phyloP scores from a whole-genome alignment of 2,113 vertebrate species.

The Cyanoliseus patagonus region DNA sequence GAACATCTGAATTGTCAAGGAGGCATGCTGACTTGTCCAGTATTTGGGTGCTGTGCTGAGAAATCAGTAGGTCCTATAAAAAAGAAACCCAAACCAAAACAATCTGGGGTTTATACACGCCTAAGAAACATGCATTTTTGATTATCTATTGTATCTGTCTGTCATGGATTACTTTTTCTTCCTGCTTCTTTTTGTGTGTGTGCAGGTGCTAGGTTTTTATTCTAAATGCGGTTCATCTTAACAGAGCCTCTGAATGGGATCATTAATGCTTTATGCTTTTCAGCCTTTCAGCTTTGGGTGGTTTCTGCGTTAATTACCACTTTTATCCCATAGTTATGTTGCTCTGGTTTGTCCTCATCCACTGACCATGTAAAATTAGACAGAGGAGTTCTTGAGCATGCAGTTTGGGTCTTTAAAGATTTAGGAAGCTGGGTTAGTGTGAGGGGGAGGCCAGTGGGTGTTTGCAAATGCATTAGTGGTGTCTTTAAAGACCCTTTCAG shows the following conservation, averaged over 20 bases:
- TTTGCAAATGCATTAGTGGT: not conserved
- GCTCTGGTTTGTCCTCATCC: not conserved
- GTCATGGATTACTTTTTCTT: constrained; percentile 35
- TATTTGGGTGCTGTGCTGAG: not conserved
- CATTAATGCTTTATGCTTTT: constrained; percentile 57
- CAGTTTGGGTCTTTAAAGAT: not conserved
- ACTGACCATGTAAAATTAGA: not conserved
- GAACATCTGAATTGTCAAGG: not conserved
- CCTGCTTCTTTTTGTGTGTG: constrained; percentile 11
- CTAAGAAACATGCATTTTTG: constrained; percentile 23
- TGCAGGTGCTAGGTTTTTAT: constrained; percentile 52
- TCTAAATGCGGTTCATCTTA: constrained; percentile 31
- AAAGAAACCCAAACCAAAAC: not conserved
- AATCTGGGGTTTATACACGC: not conserved
- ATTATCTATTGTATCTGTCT: constrained; percentile 14
- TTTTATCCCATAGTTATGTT: not conserved
- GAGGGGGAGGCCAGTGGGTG: not conserved
- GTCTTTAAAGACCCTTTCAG: not conserved
- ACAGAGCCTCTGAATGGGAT: constrained; percentile 42
- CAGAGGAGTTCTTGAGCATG: rapidly evolving
- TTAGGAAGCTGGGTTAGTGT: not conserved
- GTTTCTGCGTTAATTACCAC: constrained; percentile 46
- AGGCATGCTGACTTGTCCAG: not conserved
- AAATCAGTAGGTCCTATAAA: not conserved
- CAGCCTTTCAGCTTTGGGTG: constrained; percentile 34